phyloP scores from a whole-genome alignment of 1,140 invertebrate species.

The Littorina saxatilis region DNA sequence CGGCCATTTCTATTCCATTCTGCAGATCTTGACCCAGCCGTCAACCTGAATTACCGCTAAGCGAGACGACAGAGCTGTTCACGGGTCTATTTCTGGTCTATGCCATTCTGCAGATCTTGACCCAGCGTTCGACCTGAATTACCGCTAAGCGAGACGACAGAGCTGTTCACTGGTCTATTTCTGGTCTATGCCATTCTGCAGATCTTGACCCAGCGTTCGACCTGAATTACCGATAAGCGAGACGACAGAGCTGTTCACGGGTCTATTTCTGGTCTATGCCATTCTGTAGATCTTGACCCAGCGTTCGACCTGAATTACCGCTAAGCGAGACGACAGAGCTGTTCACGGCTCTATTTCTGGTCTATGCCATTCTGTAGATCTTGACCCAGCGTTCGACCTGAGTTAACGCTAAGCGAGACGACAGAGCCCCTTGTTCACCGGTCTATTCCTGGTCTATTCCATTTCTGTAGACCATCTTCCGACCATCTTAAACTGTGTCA shows the following conservation, averaged over 20 bases:
- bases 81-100: no score
- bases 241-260: background rate
- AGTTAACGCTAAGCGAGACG: background rate
- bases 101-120: slow-evolving; percentile 43
- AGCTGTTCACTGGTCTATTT: slow-evolving; percentile 6
- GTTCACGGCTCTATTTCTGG: no score
- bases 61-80: background rate
- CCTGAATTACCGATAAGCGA: slow-evolving; percentile 37
- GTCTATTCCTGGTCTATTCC: background rate
- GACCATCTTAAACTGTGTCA: background rate
- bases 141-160: slow-evolving; percentile 13
- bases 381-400: background rate
- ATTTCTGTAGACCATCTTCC: background rate
- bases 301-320: background rate
- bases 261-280: no score
- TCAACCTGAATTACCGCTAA: slow-evolving; percentile 45
- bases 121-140: slow-evolving; percentile 46
- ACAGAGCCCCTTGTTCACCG: background rate
- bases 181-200: slow-evolving; percentile 31
- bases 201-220: slow-evolving; percentile 48
- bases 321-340: background rate
- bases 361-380: no score
- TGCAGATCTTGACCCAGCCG: slow-evolving; percentile 47
- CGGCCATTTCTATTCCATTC: slow-evolving; percentile 15
- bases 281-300: background rate